A percentile compares a stretch with the other conserved stretches of the same genome.
Evolutionary conservation across 2,888 invertebrate species (phyloP).

Genomic region (Yponomeuta cagnagella): DNA sequence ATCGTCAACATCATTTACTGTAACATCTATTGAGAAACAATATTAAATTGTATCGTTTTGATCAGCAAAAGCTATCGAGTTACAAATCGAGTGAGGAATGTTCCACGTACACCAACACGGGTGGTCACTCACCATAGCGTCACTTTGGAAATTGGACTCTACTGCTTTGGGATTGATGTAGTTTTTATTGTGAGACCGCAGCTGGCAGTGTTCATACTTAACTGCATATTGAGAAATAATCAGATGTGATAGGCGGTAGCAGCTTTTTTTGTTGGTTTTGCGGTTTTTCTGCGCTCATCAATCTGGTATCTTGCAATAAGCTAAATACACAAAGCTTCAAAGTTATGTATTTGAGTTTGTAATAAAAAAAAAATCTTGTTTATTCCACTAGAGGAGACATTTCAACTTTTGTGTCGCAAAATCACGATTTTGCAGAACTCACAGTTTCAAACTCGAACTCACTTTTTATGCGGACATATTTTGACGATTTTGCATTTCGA

Average conservation of each 20-base stretch:
- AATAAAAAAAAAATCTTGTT: too few species aligned
- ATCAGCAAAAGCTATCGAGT: constrained; percentile 2
- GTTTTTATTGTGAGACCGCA: too few species aligned
- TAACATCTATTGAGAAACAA: not conserved
- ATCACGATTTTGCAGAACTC: too few species aligned
- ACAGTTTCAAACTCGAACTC: too few species aligned
- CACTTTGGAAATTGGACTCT: not conserved
- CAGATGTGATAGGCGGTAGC: not conserved
- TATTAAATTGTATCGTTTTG: not conserved
- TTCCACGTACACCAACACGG: not conserved
- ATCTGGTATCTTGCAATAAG: not conserved
- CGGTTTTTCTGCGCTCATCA: not conserved
- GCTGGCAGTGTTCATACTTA: not conserved
- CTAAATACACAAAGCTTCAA: too few species aligned
- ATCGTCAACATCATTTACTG: not conserved
- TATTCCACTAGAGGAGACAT: too few species aligned
- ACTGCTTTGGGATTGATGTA: not conserved
- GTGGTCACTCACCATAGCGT: not conserved
- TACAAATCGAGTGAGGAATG: not conserved
- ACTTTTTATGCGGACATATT: too few species aligned
- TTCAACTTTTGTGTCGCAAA: too few species aligned
- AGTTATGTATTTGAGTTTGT: too few species aligned
- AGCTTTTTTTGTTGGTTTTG: not conserved
- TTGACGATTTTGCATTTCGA: too few species aligned
- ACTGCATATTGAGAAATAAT: constrained; percentile 5